A percentile compares a stretch with the other conserved stretches of the same genome.
These are phyloP conservation scores for Holothuria glaberrima DNA, from an alignment of 35 echinoderm and acorn worm genomes.

Conservation along the genomic window DNA sequence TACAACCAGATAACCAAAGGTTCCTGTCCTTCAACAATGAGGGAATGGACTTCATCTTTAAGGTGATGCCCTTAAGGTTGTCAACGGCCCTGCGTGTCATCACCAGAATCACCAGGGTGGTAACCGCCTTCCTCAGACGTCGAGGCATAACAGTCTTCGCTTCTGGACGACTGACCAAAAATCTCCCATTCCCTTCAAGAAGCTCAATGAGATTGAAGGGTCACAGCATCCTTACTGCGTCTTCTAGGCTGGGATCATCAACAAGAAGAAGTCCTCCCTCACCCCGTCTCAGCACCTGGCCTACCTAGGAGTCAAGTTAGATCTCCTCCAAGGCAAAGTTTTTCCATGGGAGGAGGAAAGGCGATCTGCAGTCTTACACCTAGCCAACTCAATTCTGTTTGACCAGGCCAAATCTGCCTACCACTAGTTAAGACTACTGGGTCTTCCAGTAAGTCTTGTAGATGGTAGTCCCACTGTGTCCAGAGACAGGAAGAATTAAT, in stretches of 20 bases:
- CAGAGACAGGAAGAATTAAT: background rate
- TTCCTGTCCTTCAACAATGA: background rate
- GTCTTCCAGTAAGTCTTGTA: slow-evolving; percentile 29
- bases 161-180: background rate
- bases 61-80: background rate
- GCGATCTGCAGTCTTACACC: background rate
- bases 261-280: too few species aligned
- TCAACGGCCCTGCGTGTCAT: background rate
- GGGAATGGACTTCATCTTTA: background rate
- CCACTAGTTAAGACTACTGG: background rate
- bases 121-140: background rate
- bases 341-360: too few species aligned
- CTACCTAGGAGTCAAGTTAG: background rate
- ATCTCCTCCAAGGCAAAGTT: background rate
- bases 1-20: background rate
- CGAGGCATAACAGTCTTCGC: too few species aligned
- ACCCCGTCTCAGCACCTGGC: background rate
- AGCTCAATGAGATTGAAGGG: too few species aligned
- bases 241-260: too few species aligned
- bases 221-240: too few species aligned
- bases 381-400: background rate
- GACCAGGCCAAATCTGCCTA: background rate
- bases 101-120: background rate
- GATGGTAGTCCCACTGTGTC: background rate
- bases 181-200: background rate